phyloP scores from a whole-genome alignment of 1,140 invertebrate species.

The Acromyrmex heyeri region DNA sequence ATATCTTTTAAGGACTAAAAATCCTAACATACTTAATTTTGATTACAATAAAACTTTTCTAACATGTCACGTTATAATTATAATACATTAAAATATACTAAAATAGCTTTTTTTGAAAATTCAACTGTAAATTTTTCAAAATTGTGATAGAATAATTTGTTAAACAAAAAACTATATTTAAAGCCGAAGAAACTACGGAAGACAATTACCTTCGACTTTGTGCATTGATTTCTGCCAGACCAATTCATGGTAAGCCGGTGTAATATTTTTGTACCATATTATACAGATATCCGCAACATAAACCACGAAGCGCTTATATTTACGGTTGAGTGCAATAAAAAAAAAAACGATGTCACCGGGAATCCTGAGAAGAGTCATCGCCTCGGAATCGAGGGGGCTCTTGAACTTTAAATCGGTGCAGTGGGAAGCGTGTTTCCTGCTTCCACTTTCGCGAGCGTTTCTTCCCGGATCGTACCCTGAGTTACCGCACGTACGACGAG shows the following conservation, averaged over 20 bases:
- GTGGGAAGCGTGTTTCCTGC: conserved; percentile 28
- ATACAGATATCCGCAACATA: neutral
- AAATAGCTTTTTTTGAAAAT: no score
- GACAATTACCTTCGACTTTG: neutral
- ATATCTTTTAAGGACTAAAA: no score
- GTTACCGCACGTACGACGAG: conserved; percentile 72
- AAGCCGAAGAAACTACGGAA: no score
- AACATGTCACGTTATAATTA: no score
- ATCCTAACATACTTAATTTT: no score
- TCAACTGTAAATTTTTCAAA: no score
- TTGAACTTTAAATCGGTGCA: conserved; percentile 72
- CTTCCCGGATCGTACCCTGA: conserved; percentile 35
- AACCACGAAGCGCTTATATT: conserved; percentile 2
- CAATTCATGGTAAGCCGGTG: neutral
- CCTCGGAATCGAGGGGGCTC: conserved; percentile 47
- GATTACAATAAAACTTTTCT: no score
- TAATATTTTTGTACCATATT: neutral
- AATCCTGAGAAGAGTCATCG: conserved; percentile 25
- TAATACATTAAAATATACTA: no score
- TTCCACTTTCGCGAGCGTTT: neutral
- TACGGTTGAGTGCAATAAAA: conserved; percentile 32
- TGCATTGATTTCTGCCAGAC: neutral
- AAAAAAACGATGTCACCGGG: conserved; percentile 33
- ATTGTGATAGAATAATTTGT: no score
- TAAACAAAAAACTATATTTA: no score